phyloP scores from a whole-genome alignment of 2,797 vertebrate genomes.

The Crocidura indochinensis region DNA sequence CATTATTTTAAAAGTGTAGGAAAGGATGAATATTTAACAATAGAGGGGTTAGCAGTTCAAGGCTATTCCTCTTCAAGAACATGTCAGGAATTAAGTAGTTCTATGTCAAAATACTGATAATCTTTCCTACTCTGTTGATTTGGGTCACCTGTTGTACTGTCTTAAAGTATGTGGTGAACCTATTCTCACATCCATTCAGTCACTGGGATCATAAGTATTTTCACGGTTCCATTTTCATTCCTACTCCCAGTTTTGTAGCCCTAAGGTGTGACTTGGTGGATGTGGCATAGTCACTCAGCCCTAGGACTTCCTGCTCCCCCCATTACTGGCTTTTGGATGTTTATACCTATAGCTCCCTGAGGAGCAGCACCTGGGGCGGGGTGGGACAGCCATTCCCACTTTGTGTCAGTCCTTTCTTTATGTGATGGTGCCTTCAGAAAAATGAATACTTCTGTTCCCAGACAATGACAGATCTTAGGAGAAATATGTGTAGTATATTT shows the following conservation, averaged over 20 bases:
- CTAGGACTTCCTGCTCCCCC: constrained; percentile 21
- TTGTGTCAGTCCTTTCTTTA: constrained; percentile 64
- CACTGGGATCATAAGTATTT: constrained; percentile 42
- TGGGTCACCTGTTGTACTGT: neutral
- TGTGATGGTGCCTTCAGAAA: constrained; percentile 82
- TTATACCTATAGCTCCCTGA: constrained; percentile 54
- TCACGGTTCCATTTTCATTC: constrained; percentile 51
- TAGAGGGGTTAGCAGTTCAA: constrained; percentile 40
- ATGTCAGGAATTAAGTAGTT: constrained; percentile 64
- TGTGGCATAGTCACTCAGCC: neutral
- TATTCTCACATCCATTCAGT: constrained; percentile 26
- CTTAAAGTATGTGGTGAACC: constrained; percentile 19
- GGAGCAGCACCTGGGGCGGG: constrained; percentile 26
- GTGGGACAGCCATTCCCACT: neutral
- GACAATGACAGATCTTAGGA: constrained; percentile 68
- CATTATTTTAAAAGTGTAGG: constrained; percentile 71
- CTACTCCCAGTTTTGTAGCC: neutral
- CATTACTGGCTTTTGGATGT: constrained; percentile 2
- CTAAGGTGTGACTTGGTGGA: constrained; percentile 6
- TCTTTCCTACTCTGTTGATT: constrained; percentile 51
- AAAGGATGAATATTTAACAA: constrained; percentile 61
- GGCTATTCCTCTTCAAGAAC: constrained; percentile 63
- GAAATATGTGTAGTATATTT: constrained; percentile 74
- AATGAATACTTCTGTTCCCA: constrained; percentile 77
- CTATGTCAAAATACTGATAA: constrained; percentile 28